Evolutionary conservation across 2,113 vertebrate genomes (phyloP).

Genomic region (Pterocles gutturalis): DNA sequence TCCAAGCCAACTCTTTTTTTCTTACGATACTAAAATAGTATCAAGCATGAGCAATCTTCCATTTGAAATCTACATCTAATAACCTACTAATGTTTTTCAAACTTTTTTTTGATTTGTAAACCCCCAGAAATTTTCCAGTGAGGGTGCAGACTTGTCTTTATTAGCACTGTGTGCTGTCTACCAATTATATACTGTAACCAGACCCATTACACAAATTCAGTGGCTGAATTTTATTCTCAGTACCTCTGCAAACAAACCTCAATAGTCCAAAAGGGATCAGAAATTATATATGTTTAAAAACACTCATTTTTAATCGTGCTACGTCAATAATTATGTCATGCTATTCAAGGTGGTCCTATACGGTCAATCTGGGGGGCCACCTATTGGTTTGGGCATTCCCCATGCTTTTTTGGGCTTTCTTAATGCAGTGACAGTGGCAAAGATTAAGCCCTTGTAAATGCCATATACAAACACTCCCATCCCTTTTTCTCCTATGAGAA

Average conservation of each 20-base stretch:
- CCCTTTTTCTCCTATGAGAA: background rate
- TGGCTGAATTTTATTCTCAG: background rate
- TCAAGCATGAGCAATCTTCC: background rate
- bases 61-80: background rate
- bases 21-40: background rate
- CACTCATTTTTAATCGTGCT: background rate
- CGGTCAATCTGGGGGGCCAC: background rate
- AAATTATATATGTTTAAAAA: background rate
- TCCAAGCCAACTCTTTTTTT: background rate
- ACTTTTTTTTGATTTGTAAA: background rate
- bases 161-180: fast-evolving
- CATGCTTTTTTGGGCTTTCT: background rate
- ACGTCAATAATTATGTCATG: background rate
- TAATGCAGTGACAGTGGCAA: background rate
- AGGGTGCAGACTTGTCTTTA: background rate
- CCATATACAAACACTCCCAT: background rate
- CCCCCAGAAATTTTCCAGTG: background rate
- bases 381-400: background rate
- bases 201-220: background rate
- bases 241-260: background rate
- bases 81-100: background rate
- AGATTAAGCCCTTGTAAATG: background rate
- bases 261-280: background rate
- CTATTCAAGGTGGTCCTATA: background rate
- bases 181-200: background rate